Conservation (phyloP, 2,797 vertebrate species). For the Hoplostethus mediterraneus region DNA sequence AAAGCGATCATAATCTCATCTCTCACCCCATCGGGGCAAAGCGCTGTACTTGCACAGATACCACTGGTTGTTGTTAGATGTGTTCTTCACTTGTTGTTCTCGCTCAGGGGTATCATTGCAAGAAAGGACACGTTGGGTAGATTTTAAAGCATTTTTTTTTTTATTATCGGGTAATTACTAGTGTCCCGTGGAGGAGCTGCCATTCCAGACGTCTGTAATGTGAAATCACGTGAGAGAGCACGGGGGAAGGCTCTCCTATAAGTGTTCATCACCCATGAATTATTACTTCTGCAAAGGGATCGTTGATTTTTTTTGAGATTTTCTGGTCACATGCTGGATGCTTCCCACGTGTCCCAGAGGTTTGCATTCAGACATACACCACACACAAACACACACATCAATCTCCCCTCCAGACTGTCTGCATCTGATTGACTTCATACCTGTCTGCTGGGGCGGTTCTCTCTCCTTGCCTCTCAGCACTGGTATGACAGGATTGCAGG, state of each 20-base stretch:
- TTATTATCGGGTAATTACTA: slow-evolving; percentile 33
- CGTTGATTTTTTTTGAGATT: background rate
- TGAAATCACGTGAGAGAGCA: background rate
- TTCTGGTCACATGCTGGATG: too few species aligned
- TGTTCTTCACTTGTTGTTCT: background rate
- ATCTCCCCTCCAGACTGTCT: background rate
- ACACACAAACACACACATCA: background rate
- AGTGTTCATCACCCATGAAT: slow-evolving; percentile 2
- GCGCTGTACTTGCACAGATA: background rate
- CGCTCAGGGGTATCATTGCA: slow-evolving; percentile 8
- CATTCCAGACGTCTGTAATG: background rate
- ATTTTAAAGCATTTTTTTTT: slow-evolving; percentile 3
- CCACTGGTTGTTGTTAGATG: background rate
- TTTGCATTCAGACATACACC: background rate
- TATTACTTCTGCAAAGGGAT: slow-evolving; percentile 17
- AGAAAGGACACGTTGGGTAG: slow-evolving; percentile 34
- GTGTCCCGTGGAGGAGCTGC: background rate
- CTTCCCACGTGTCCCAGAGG: background rate
- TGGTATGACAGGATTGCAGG: slow-evolving; percentile 50
- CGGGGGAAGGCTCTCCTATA: background rate
- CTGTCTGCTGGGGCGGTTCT: slow-evolving; percentile 9
- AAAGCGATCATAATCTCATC: background rate
- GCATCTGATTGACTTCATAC: slow-evolving; percentile 18
- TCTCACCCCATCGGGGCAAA: slow-evolving; percentile 8
- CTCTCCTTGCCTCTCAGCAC: slow-evolving; percentile 6